Evolutionary conservation across 2,113 vertebrate genomes (phyloP).

Genomic region (Coturnix japonica): DNA sequence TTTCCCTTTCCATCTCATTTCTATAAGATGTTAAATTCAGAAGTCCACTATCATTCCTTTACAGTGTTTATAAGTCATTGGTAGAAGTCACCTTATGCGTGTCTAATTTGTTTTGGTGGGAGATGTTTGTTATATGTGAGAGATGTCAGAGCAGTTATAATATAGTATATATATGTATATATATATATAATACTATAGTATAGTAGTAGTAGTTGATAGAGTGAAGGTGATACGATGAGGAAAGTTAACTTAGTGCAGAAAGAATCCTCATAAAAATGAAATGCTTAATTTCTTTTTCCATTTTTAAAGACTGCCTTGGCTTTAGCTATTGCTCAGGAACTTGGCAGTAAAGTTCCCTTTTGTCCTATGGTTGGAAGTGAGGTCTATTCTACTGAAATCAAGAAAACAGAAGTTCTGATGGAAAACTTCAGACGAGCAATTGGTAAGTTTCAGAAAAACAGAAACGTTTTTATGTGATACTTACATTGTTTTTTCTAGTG

Average conservation of each 20-base stretch:
- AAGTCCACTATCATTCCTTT: not conserved
- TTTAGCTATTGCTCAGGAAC: conserved; percentile 94
- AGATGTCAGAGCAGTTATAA: not conserved
- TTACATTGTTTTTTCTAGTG: not conserved
- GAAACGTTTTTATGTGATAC: not conserved
- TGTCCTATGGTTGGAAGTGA: conserved; percentile 99
- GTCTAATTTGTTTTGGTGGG: not conserved
- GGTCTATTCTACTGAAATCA: conserved; percentile 97
- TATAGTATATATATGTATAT: no score
- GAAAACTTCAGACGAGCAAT: conserved; percentile 98
- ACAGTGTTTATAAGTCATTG: not conserved
- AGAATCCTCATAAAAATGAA: not conserved
- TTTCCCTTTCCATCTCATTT: rapidly evolving
- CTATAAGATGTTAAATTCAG: not conserved
- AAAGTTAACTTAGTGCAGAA: not conserved
- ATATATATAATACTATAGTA: no score
- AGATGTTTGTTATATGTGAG: not conserved
- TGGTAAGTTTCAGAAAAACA: conserved; percentile 79
- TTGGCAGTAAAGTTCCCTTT: conserved; percentile 98
- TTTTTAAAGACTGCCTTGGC: conserved; percentile 90
- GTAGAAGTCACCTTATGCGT: not conserved
- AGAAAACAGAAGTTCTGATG: conserved; percentile 99
- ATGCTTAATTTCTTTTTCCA: not conserved
- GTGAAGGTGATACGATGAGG: not conserved
- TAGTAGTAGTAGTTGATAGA: not conserved